phyloP scores from a whole-genome alignment of 2,113 vertebrate species.

The Loxodonta africana region DNA sequence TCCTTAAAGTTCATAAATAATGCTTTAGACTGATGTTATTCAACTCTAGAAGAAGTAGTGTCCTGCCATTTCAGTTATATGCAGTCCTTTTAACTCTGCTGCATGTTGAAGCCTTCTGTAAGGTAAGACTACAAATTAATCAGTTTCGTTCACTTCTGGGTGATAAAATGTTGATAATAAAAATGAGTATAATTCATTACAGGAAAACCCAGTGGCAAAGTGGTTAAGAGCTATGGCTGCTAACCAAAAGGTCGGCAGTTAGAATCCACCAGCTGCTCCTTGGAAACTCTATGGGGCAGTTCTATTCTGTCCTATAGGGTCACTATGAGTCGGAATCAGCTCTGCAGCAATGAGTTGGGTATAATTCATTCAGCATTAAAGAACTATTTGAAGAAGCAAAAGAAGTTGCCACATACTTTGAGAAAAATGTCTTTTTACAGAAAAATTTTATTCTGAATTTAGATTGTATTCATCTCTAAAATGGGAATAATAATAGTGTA shows the following conservation, averaged over 20 bases:
- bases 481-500: not conserved
- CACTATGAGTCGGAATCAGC: no score
- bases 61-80: not conserved
- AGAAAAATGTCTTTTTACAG: slow-evolving; percentile 19
- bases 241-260: no score
- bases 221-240: no score
- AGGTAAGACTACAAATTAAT: not conserved
- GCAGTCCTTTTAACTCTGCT: not conserved
- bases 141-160: slow-evolving; percentile 12
- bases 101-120: not conserved
- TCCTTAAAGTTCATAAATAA: slow-evolving; percentile 17
- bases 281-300: no score
- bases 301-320: no score
- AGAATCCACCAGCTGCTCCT: no score
- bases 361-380: not conserved
- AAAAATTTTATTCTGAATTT: not conserved
- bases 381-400: slow-evolving; percentile 5
- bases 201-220: not conserved
- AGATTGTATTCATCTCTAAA: slow-evolving; percentile 1
- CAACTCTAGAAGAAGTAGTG: not conserved
- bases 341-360: not conserved
- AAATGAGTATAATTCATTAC: not conserved
- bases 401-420: not conserved
- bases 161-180: not conserved
- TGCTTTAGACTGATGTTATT: not conserved